Evolutionary conservation across 1,140 invertebrate genomes (phyloP).

Genomic region (Galleria mellonella): DNA sequence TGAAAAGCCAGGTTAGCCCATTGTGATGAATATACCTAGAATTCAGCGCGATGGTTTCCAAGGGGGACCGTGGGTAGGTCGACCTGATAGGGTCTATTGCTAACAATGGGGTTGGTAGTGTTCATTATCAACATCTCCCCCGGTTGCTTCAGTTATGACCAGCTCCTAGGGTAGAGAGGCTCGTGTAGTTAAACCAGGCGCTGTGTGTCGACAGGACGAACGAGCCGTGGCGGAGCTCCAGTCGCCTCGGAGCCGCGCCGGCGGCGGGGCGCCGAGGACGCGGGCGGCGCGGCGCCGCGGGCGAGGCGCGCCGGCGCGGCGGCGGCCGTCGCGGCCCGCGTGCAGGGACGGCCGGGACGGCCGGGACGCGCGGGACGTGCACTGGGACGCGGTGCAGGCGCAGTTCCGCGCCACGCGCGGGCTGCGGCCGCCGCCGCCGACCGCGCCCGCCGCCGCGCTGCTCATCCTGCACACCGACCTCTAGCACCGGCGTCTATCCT

Average conservation of each 20-base stretch:
- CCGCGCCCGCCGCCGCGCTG: conserved; percentile 27
- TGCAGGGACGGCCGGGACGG: not conserved
- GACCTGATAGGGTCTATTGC: no score
- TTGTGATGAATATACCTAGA: no score
- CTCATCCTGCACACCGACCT: conserved; percentile 46
- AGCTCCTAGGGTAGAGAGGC: no score
- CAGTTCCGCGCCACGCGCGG: conserved; percentile 26
- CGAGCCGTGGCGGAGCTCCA: not conserved
- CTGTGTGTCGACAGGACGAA: not conserved
- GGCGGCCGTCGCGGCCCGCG: not conserved
- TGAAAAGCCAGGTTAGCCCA: no score
- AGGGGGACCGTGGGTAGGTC: no score
- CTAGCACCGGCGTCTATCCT: conserved; percentile 5
- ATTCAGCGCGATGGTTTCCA: no score
- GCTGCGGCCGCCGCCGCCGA: conserved; percentile 9
- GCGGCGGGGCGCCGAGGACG: conserved; percentile 8
- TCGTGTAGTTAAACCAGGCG: no score
- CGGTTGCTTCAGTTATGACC: no score
- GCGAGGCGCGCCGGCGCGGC: not conserved
- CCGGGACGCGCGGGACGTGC: conserved; percentile 22
- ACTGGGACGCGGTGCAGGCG: conserved; percentile 49
- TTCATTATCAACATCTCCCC: no score
- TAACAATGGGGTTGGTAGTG: no score
- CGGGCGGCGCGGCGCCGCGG: conserved; percentile 3
- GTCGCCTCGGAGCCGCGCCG: not conserved